Evolutionary conservation across 2,888 invertebrate species (phyloP).

Genomic region (Chirona hameri): DNA sequence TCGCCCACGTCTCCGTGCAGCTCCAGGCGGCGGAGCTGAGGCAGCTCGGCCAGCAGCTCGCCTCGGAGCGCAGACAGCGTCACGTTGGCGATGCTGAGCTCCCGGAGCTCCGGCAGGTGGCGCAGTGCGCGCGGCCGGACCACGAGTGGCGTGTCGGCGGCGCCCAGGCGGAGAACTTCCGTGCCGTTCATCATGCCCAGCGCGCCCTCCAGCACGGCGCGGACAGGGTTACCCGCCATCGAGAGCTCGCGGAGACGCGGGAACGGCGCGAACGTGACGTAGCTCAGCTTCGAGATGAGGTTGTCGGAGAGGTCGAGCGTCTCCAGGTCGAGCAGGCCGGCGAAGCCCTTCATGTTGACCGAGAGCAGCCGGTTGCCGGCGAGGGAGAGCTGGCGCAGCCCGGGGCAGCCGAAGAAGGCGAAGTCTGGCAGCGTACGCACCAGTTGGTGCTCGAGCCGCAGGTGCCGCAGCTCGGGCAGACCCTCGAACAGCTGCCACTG

Average conservation of each 20-base stretch:
- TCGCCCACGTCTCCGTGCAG: conserved; percentile 53
- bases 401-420: conserved; percentile 5
- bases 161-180: conserved; percentile 7
- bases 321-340: not conserved
- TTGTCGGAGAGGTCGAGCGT: conserved; percentile 5
- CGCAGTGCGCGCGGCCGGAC: not conserved
- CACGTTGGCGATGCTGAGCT: conserved; percentile 70
- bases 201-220: not conserved
- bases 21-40: conserved; percentile 67
- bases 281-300: not conserved
- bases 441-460: not conserved
- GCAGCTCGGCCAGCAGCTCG: conserved; percentile 55
- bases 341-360: not conserved
- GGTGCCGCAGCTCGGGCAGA: not conserved
- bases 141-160: not conserved
- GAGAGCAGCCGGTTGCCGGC: not conserved
- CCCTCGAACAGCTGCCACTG: conserved; percentile 1
- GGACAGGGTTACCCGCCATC: not conserved
- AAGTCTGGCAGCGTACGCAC: not conserved
- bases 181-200: conserved; percentile 1
- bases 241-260: not conserved
- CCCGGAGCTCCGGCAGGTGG: not conserved
- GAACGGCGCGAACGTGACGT: not conserved
- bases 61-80: conserved; percentile 65
- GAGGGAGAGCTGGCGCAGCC: not conserved